Evolutionary conservation across 1,140 invertebrate genomes (phyloP).

Genomic region (Drosophila sp.): DNA sequence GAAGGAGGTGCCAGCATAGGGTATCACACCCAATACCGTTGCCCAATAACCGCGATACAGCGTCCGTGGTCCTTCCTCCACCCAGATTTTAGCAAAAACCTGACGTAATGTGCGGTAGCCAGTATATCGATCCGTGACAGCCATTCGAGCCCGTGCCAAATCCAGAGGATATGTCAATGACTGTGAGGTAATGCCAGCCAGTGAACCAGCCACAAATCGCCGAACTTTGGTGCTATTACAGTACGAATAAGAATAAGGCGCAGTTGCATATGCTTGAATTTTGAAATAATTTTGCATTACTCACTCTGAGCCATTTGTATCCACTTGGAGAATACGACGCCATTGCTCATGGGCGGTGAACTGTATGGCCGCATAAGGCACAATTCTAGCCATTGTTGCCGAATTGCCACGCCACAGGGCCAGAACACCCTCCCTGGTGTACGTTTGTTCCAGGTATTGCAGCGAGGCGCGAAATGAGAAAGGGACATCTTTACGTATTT

Average conservation of each 20-base stretch:
- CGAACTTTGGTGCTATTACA: constrained; percentile 68
- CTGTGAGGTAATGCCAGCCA: constrained; percentile 97
- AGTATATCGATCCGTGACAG: constrained; percentile 92
- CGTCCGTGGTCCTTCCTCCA: constrained; percentile 90
- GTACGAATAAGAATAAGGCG: not conserved
- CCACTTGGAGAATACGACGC: constrained; percentile 91
- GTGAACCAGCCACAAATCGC: constrained; percentile 94
- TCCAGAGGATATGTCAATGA: constrained; percentile 97
- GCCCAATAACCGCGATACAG: constrained; percentile 95
- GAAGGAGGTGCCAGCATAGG: constrained; percentile 98
- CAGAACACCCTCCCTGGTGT: constrained; percentile 89
- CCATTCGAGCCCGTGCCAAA: constrained; percentile 98
- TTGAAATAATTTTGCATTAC: constrained; percentile 41
- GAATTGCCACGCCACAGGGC: constrained; percentile 98
- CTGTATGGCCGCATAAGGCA: constrained; percentile 98
- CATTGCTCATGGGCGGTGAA: constrained; percentile 98
- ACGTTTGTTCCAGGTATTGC: constrained; percentile 89
- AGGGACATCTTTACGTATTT: constrained; percentile 88
- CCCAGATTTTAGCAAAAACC: constrained; percentile 93
- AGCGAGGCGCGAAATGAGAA: constrained; percentile 92
- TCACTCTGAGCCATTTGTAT: constrained; percentile 86
- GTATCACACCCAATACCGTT: constrained; percentile 96
- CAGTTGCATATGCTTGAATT: not conserved
- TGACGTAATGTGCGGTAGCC: constrained; percentile 85
- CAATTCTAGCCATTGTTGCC: constrained; percentile 97